Conservation (phyloP, 2,888 invertebrate genomes). For the Zootermopsis nevadensis region DNA sequence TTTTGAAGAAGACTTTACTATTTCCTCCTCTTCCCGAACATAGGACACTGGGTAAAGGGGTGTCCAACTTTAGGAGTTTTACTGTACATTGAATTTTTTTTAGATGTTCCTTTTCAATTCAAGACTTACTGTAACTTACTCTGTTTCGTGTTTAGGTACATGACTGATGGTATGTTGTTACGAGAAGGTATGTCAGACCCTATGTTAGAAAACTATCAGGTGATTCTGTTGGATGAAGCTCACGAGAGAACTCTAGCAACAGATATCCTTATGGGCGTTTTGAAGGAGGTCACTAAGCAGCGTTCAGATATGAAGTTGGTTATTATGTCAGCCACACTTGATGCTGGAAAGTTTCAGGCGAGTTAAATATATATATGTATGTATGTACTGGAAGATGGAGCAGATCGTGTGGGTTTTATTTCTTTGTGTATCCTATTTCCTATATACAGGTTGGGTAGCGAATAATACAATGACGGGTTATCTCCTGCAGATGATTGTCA, state of each 20-base stretch:
- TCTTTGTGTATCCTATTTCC: no score
- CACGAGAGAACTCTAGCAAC: constrained; percentile 99
- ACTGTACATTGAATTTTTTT: no score
- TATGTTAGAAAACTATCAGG: constrained; percentile 95
- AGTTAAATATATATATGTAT: constrained; percentile 24
- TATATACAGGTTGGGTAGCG: no score
- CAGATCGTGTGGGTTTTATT: no score
- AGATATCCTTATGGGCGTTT: constrained; percentile 98
- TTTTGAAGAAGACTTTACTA: no score
- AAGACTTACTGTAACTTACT: no score
- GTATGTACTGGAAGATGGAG: no score
- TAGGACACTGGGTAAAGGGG: no score
- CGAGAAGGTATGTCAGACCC: constrained; percentile 99
- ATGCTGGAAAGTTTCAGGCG: constrained; percentile 96
- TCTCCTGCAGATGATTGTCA: no score
- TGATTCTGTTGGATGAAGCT: constrained; percentile 96
- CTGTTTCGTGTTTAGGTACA: constrained; percentile 72
- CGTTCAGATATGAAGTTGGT: constrained; percentile 93
- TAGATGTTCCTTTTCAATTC: background rate
- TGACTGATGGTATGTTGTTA: constrained; percentile 99
- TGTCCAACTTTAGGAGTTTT: no score
- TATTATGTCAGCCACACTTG: constrained; percentile 99
- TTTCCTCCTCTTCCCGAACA: no score
- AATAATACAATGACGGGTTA: no score
- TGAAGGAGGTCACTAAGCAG: constrained; percentile 96